Evolutionary conservation across 2,113 vertebrate species (phyloP).

Genomic region (Himantopus leucocephalus): DNA sequence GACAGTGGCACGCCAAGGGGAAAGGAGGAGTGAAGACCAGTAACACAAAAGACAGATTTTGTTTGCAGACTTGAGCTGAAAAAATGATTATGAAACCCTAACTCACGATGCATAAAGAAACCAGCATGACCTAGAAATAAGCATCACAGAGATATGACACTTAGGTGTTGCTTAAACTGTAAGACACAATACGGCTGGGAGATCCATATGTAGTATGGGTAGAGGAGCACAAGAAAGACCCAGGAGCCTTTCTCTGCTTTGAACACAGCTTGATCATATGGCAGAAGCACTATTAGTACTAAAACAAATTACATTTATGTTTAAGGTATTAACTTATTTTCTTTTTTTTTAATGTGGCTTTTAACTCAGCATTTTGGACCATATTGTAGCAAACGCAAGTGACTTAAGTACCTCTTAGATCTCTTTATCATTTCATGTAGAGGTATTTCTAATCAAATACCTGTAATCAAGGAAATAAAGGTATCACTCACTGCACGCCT

Average conservation of each 20-base stretch:
- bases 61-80: slow-evolving; percentile 40
- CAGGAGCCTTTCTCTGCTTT: background rate
- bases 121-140: slow-evolving; percentile 23
- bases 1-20: background rate
- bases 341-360: background rate
- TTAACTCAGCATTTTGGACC: background rate
- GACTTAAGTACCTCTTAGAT: background rate
- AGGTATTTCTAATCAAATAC: background rate
- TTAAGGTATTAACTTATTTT: background rate
- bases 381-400: background rate
- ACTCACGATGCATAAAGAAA: slow-evolving; percentile 21
- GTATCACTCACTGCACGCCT: accelerated
- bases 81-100: background rate
- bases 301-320: background rate
- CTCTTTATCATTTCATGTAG: background rate
- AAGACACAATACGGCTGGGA: slow-evolving; percentile 40
- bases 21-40: background rate
- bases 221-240: background rate
- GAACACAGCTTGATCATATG: background rate
- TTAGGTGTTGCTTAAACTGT: slow-evolving; percentile 17
- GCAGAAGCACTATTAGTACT: background rate
- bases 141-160: background rate
- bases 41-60: slow-evolving; percentile 34
- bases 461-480: background rate
- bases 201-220: background rate